Base-by-base conservation (phyloP, 2,888 invertebrate genomes). In the Hoplodrina blanda region DNA sequence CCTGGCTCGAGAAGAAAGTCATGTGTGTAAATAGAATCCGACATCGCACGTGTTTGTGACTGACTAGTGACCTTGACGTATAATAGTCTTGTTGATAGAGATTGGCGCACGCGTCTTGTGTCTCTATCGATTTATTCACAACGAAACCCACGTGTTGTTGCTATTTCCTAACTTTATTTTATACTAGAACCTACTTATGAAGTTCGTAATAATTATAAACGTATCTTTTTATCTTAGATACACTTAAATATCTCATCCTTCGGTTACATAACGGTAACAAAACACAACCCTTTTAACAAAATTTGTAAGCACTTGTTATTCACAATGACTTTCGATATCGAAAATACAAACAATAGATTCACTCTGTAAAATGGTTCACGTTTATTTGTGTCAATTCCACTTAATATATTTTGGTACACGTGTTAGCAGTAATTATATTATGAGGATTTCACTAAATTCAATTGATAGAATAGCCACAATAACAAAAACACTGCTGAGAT, bases 1-100 rank as follows among this genome's bases (percentile, higher is more conserved):
- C 96, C 96, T 83, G 96, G 93, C 87, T 97, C 97, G 85, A 97
- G 90, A 91, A 96, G 97, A 93, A 97, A 97, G 89, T 97, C 97
- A 90, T 96, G 96, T 86, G 96, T 95, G 94, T 96, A 97, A 94
- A 95, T 95, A 93, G 96, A 96, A 93, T 97, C 97, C 86, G 96
- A 96, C 97, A 97, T 97, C 92, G 94, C 96, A 96, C 96, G 96
- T 96, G 95, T 95, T 94, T 93, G 89, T 91, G 89, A 91, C 87
- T 91, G 89, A 91, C 87, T 85, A 86, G 86, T 94, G 95, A 95
- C 95, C 95, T 96, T 95, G 95, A 93, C 89, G 92, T 92, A 91
- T 92, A 94, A 92, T 93, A 91, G 94, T 93, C 93, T 93, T 92
- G 93, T 91, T 93, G 93, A 94, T 94, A 94, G 91, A 93, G 90